Percentiles rank a stretch among this genome's conserved stretches.
Evolutionary conservation across 2,113 vertebrate genomes (phyloP).

Genomic region (Neopipo cinnamomea): DNA sequence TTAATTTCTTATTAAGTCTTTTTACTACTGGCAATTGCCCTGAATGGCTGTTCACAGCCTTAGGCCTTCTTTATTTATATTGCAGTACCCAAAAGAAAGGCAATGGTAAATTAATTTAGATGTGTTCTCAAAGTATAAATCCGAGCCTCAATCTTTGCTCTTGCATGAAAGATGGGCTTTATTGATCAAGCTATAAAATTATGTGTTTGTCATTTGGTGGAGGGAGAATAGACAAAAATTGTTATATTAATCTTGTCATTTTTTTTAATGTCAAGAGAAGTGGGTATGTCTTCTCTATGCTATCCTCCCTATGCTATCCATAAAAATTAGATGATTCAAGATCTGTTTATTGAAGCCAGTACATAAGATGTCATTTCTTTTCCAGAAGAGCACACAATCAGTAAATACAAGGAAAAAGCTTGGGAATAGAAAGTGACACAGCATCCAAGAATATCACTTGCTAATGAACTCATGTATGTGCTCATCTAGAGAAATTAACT

Average conservation of each 20-base stretch:
- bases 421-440: background rate
- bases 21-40: background rate
- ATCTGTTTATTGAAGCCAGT: background rate
- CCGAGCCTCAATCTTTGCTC: background rate
- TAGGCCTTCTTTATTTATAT: background rate
- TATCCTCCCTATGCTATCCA: background rate
- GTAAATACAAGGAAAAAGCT: background rate
- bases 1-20: background rate
- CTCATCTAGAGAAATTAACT: background rate
- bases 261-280: background rate
- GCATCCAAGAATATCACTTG: background rate
- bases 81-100: background rate
- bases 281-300: background rate
- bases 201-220: background rate
- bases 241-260: background rate
- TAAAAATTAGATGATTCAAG: background rate
- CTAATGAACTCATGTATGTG: background rate
- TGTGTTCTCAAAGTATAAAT: background rate
- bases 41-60: background rate
- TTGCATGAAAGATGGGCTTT: background rate
- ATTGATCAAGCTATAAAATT: background rate
- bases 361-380: background rate
- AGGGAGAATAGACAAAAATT: background rate
- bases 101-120: background rate
- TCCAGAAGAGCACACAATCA: background rate